phyloP scores from a whole-genome alignment of 2,113 vertebrate genomes.

The Labeo catla region DNA sequence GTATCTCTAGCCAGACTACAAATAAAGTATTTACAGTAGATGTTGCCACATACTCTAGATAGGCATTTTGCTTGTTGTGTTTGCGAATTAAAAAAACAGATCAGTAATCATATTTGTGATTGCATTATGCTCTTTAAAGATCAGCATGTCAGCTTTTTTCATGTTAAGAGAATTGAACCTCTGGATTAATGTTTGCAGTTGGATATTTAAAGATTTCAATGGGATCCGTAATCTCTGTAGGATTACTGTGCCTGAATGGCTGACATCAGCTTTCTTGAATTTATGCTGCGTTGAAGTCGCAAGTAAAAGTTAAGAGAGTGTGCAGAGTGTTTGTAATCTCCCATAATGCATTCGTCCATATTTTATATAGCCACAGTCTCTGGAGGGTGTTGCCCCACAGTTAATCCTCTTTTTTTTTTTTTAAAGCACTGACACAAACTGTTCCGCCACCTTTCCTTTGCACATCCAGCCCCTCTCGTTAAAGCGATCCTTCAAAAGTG shows the following conservation, averaged over 20 bases:
- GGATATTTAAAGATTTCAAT: background rate
- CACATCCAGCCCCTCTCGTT: background rate
- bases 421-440: background rate
- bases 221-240: conserved; percentile 9
- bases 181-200: background rate
- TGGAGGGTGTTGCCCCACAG: background rate
- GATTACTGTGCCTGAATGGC: conserved; percentile 4
- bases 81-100: background rate
- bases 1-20: conserved; percentile 6
- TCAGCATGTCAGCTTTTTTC: background rate
- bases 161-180: background rate
- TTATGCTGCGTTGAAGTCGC: conserved; percentile 1
- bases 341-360: background rate
- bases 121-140: conserved; percentile 21
- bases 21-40: conserved; percentile 16
- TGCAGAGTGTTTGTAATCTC: background rate
- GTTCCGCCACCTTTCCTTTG: background rate
- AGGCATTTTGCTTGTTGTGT: background rate
- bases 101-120: background rate
- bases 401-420: conserved; percentile 23
- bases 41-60: background rate
- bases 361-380: conserved; percentile 16
- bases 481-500: background rate
- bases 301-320: background rate
- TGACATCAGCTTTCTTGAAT: conserved; percentile 24